Percentiles rank a stretch among this genome's conserved stretches.
phyloP scores from a whole-genome alignment of 2,797 vertebrate species.

The Saxicola maurus region DNA sequence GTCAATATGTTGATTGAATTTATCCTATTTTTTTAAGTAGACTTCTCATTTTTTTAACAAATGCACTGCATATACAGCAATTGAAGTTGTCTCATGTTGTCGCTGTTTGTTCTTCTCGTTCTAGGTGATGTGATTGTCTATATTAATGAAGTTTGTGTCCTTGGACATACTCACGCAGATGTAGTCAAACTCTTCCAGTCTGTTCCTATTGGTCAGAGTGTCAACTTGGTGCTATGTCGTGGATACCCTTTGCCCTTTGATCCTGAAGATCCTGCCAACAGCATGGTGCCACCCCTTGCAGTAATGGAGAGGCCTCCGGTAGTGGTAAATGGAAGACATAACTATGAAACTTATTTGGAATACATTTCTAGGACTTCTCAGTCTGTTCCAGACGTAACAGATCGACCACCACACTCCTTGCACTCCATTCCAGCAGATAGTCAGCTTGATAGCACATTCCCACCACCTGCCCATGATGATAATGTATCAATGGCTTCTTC shows the following conservation, averaged over 20 bases:
- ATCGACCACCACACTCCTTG: slow-evolving; percentile 83
- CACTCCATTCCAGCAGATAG: slow-evolving; percentile 88
- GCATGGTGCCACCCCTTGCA: slow-evolving; percentile 90
- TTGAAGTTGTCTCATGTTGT: slow-evolving; percentile 66
- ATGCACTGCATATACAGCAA: slow-evolving; percentile 14
- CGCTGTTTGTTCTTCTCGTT: slow-evolving; percentile 67
- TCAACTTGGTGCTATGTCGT: slow-evolving; percentile 92
- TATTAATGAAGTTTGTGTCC: slow-evolving; percentile 95
- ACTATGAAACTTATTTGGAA: slow-evolving; percentile 97
- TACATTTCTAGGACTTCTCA: slow-evolving; percentile 94
- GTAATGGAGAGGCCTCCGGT: slow-evolving; percentile 92
- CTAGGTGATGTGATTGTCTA: slow-evolving; percentile 97
- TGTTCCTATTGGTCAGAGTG: slow-evolving; percentile 94
- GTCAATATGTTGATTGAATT: slow-evolving; percentile 42
- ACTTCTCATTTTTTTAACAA: slow-evolving; percentile 17
- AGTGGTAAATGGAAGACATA: slow-evolving; percentile 91
- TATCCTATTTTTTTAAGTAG: slow-evolving; percentile 28
- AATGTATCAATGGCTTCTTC: slow-evolving; percentile 96
- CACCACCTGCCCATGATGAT: slow-evolving; percentile 88
- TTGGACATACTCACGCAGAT: slow-evolving; percentile 95
- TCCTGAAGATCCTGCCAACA: slow-evolving; percentile 88
- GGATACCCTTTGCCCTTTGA: slow-evolving; percentile 95
- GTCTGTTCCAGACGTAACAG: slow-evolving; percentile 85
- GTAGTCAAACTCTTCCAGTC: slow-evolving; percentile 98
- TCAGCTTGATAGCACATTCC: slow-evolving; percentile 91